phyloP scores from a whole-genome alignment of 1,140 invertebrate species.

The Streblospio benedicti region DNA sequence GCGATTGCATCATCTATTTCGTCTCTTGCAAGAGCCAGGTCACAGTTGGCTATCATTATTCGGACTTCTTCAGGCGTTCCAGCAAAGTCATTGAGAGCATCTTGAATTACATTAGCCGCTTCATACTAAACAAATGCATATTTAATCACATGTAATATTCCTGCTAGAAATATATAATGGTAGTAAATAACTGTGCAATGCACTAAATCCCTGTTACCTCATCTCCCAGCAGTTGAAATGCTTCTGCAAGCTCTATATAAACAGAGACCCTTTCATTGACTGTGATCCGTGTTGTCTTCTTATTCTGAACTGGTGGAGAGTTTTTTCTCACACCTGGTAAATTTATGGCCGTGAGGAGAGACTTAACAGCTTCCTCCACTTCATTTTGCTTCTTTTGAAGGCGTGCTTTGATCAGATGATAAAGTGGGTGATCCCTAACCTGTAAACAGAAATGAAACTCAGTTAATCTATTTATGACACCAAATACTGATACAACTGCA shows the following conservation, averaged over 20 bases:
- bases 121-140: slow-evolving; percentile 51
- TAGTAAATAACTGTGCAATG: not conserved
- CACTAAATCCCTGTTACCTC: slow-evolving; percentile 47
- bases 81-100: slow-evolving; percentile 66
- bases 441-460: slow-evolving; percentile 22
- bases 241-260: slow-evolving; percentile 77
- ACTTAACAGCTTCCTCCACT: slow-evolving; percentile 63
- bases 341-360: slow-evolving; percentile 62
- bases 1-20: slow-evolving; percentile 72
- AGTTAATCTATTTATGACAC: no score
- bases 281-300: slow-evolving; percentile 49
- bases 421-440: slow-evolving; percentile 78
- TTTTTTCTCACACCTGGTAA: slow-evolving; percentile 46
- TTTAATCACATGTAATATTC: not conserved
- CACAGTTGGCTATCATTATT: slow-evolving; percentile 72
- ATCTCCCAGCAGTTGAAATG: slow-evolving; percentile 60
- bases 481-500: no score
- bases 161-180: not conserved
- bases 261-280: slow-evolving; percentile 73
- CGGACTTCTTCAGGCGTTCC: slow-evolving; percentile 74
- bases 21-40: slow-evolving; percentile 68
- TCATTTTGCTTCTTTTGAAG: slow-evolving; percentile 70
- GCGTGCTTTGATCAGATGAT: slow-evolving; percentile 74
- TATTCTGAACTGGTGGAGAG: slow-evolving; percentile 24
- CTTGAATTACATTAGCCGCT: slow-evolving; percentile 70